Evolutionary conservation across 2,113 vertebrate species (phyloP).

Genomic region (Fukomys damarensis): DNA sequence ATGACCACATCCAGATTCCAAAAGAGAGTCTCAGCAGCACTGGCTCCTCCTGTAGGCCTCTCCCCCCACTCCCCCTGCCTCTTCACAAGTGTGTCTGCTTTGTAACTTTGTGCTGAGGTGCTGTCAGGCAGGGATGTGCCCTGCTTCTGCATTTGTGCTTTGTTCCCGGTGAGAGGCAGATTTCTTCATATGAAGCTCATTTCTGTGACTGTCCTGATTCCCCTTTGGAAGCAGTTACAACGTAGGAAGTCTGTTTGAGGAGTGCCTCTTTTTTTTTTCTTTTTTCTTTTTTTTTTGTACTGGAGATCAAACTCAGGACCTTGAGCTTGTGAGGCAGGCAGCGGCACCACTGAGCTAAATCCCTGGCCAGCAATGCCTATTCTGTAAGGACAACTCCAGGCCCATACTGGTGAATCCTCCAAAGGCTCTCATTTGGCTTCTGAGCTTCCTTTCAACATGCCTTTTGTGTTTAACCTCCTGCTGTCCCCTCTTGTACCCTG

Average conservation of each 20-base stretch:
- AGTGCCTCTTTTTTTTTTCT: background rate
- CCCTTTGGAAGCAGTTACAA: background rate
- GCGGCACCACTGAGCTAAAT: too few species aligned
- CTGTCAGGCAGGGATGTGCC: background rate
- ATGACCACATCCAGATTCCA: conserved; percentile 46
- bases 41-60: background rate
- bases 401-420: background rate
- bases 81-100: background rate
- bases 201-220: background rate
- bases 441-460: background rate
- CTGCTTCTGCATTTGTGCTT: background rate
- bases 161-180: background rate
- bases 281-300: too few species aligned
- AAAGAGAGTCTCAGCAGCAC: background rate
- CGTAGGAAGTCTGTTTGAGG: background rate
- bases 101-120: background rate
- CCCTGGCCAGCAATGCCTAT: too few species aligned
- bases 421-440: background rate
- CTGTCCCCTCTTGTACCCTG: background rate
- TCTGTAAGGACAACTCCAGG: background rate
- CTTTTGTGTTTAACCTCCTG: background rate
- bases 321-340: too few species aligned
- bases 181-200: background rate
- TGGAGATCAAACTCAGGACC: too few species aligned
- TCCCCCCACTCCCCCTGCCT: too few species aligned